Base-by-base conservation (phyloP, 2,888 invertebrate genomes). In the Meliscaeva auricollis region DNA sequence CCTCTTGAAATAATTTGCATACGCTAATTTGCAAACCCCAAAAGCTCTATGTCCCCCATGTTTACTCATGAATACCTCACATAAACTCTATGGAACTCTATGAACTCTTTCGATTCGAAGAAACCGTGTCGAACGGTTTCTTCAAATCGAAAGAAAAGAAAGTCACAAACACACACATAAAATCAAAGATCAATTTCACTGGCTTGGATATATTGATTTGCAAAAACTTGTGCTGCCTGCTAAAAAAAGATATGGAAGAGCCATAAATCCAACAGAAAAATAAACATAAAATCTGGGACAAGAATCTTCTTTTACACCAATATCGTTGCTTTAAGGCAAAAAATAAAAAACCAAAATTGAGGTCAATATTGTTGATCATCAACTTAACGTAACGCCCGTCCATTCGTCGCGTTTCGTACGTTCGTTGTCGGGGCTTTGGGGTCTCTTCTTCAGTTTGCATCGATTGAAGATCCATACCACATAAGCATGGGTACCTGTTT, bases 331-430 rank as follows among this genome's bases (percentile, higher is more conserved):
- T 26, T 26, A 4, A 26, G 4, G 26, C 26, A 26, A 26, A 26
- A 26, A 26, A 26, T 2, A 26, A 2, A 26, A 26, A 4, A 26
- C 2, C 3, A 26, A 26, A 26, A 26, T 26, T 26, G 26, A 26
- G 26, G 26, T 26, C 26, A 26, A 73, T 58, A 38, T 58, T 72
- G 77, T 77, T 82, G 77, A 82, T 76, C 46, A 68, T 80, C 69
- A 64, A 64, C 64, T 64, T 32, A 5, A 64, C 35, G 17, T 26
- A 26, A 26, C 26, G 26, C 26, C 26, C 26, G 44, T 26, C 58
- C 35, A 17, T n/a, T 15, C 58, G 3, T 58, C n/a, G 60, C 38
- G 1, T 22, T 13, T 8, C 9, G n/a, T n/a, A n/a, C n/a, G n/a
- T n/a, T n/a, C n/a, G n/a, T n/a, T n/a, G 41, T 41, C 41, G n/a